Conservation (phyloP, 2,113 vertebrate genomes). For the Sula dactylatra region DNA sequence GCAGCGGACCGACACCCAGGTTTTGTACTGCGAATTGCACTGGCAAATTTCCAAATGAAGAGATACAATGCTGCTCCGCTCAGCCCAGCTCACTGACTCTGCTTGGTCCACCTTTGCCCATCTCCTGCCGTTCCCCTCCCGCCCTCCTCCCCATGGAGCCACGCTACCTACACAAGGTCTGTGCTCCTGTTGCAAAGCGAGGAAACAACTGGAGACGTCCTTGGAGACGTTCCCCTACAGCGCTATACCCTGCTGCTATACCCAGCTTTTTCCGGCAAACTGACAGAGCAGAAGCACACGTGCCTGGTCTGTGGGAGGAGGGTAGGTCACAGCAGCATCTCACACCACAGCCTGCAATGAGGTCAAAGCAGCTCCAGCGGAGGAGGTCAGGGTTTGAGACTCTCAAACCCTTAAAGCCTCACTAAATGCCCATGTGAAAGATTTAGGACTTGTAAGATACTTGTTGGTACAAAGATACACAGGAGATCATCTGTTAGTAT, state of each 20-base stretch:
- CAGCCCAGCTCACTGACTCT: not conserved
- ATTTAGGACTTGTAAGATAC: not conserved
- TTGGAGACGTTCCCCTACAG: not conserved
- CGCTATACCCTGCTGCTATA: not conserved
- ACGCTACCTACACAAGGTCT: not conserved
- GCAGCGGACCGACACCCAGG: not conserved
- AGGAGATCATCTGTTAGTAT: not conserved
- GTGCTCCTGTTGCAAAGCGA: not conserved
- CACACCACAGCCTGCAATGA: not conserved
- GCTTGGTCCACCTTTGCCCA: not conserved
- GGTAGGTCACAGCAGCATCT: not conserved
- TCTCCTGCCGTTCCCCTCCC: not conserved
- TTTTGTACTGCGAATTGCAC: not conserved
- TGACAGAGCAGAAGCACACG: not conserved
- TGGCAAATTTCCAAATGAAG: not conserved
- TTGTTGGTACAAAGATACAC: not conserved
- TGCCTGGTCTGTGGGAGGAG: not conserved
- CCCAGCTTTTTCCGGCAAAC: not conserved
- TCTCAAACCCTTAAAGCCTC: not conserved
- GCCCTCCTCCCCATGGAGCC: not conserved
- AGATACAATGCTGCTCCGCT: not conserved
- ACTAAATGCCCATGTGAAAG: not conserved
- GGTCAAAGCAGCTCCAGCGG: not conserved
- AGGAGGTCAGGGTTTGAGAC: not conserved
- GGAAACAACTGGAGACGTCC: not conserved